These are phyloP conservation scores for Scolopax mira DNA, from an alignment of 2,113 vertebrate genomes.

Conservation along the genomic window DNA sequence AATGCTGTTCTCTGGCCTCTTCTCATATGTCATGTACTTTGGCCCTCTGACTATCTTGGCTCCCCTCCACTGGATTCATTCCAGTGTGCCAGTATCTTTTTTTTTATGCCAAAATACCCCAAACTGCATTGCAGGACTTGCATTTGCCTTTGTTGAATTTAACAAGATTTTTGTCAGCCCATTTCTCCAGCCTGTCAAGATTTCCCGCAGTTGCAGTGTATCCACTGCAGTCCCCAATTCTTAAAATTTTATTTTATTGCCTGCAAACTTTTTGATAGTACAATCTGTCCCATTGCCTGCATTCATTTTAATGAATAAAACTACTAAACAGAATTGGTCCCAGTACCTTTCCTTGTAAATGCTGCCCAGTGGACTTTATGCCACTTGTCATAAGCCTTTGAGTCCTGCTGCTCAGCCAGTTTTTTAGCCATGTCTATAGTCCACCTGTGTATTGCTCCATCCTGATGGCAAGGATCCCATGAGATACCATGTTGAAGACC, in stretches of 20 bases:
- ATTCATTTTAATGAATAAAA: neutral
- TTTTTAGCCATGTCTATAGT: neutral
- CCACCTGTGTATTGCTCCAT: neutral
- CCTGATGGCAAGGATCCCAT: neutral
- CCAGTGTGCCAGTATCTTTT: neutral
- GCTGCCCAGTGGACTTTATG: neutral
- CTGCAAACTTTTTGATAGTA: neutral
- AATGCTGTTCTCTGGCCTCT: neutral
- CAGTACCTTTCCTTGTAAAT: neutral
- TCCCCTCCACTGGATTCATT: neutral
- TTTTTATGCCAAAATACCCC: neutral
- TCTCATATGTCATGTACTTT: neutral
- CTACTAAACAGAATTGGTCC: neutral
- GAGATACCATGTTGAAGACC: neutral
- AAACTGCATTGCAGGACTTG: neutral
- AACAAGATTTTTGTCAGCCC: neutral
- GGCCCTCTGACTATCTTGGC: neutral
- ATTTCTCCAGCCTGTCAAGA: neutral
- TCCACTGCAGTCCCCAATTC: neutral
- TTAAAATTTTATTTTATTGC: neutral
- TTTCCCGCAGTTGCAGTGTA: neutral
- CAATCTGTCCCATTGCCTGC: fast-evolving
- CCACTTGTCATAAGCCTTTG: neutral
- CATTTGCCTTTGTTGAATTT: neutral
- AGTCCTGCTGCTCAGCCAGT: neutral